A percentile compares a stretch with the other conserved stretches of the same genome.
Evolutionary conservation across 2,888 invertebrate genomes (phyloP).

Genomic region (Linnaemya tessellans): DNA sequence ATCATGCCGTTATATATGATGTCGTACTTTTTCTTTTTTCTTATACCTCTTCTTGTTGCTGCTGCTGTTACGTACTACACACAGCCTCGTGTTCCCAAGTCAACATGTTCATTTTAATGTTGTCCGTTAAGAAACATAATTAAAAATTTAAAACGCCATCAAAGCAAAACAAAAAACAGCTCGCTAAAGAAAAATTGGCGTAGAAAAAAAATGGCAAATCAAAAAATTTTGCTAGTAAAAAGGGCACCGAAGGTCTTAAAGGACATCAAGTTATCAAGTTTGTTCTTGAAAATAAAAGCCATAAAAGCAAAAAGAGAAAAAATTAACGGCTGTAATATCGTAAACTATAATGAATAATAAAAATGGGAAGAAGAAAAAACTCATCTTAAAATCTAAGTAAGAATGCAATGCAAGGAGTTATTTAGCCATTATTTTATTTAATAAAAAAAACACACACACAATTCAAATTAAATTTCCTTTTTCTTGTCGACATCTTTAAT

Average conservation of each 20-base stretch:
- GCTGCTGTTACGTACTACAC: slow-evolving; percentile 58
- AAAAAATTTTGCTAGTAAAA: not conserved
- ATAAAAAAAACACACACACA: slow-evolving; percentile 36
- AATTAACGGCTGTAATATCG: slow-evolving; percentile 24
- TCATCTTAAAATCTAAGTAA: slow-evolving; percentile 33
- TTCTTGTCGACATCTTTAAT: slow-evolving; percentile 20
- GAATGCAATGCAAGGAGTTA: slow-evolving; percentile 47
- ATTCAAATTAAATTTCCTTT: not conserved
- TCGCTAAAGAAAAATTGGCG: not conserved
- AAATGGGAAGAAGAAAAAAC: slow-evolving; percentile 23
- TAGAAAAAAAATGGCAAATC: slow-evolving; percentile 40
- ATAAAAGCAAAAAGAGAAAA: slow-evolving; percentile 13
- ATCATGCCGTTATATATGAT: slow-evolving; percentile 18
- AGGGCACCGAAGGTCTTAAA: not conserved
- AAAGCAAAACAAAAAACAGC: slow-evolving; percentile 57
- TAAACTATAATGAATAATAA: slow-evolving; percentile 45
- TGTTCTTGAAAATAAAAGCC: slow-evolving; percentile 7
- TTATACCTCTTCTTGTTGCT: slow-evolving; percentile 9
- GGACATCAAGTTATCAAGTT: slow-evolving; percentile 4
- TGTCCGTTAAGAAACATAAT: slow-evolving; percentile 73
- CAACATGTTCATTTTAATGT: slow-evolving; percentile 73
- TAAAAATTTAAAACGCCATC: slow-evolving; percentile 71
- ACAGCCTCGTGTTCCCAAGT: slow-evolving; percentile 64
- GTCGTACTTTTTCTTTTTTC: slow-evolving; percentile 16
- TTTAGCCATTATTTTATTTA: slow-evolving; percentile 69